Percentiles rank a stretch among this genome's conserved stretches.
phyloP scores from a whole-genome alignment of 2,888 invertebrate genomes.

The Cepaea hortensis region DNA sequence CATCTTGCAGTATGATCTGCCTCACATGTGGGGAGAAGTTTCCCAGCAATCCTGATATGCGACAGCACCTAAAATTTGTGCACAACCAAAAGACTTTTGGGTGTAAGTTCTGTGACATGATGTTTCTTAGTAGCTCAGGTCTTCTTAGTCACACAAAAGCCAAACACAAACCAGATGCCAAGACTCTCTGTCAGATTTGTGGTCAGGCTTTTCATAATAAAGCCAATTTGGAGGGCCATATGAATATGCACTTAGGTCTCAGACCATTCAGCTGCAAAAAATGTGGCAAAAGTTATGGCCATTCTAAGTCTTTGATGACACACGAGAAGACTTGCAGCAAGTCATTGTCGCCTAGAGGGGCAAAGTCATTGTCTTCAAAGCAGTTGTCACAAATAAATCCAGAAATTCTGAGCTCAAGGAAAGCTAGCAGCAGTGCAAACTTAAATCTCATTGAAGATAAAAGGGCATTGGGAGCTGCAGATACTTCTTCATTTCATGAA shows the following conservation, averaged over 20 bases:
- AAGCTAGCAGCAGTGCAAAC: conserved; percentile 43
- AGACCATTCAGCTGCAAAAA: conserved; percentile 43
- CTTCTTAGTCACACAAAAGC: conserved; percentile 45
- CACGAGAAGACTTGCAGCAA: conserved; percentile 45
- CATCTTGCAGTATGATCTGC: conserved; percentile 48
- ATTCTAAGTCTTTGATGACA: conserved; percentile 45
- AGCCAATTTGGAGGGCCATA: conserved; percentile 46
- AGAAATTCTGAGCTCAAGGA: conserved; percentile 31
- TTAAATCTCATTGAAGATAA: neutral
- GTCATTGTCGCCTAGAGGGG: neutral
- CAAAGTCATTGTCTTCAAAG: neutral
- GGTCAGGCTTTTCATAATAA: conserved; percentile 46
- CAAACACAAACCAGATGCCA: conserved; percentile 46
- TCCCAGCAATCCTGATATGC: conserved; percentile 46
- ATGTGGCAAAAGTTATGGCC: conserved; percentile 46
- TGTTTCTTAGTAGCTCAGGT: conserved; percentile 45
- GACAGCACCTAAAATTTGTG: conserved; percentile 41
- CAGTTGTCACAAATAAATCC: neutral
- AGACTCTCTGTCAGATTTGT: conserved; percentile 47
- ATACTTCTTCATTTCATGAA: conserved; percentile 22
- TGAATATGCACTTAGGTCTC: conserved; percentile 47
- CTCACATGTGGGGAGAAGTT: conserved; percentile 47
- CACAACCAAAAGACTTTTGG: conserved; percentile 45
- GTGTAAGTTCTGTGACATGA: conserved; percentile 47
- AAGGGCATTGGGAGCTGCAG: neutral